Base-by-base conservation (phyloP, 2,888 invertebrate species). In the Melipona bicolor region DNA sequence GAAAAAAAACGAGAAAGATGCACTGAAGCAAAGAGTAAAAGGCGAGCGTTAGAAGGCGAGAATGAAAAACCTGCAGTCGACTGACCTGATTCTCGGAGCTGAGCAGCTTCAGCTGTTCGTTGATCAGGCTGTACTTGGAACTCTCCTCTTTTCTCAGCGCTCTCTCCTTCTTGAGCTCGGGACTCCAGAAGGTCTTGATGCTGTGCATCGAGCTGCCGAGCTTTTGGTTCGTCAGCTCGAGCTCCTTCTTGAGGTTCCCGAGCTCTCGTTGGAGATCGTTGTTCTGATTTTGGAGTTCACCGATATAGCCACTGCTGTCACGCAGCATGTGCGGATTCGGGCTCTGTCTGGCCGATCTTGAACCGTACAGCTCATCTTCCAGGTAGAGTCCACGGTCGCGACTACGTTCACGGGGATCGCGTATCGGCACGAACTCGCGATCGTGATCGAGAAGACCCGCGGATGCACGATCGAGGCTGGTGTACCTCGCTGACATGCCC, bases 171-270 rank as follows among this genome's bases (percentile, higher is more conserved):
- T 99, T 99, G 95, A 99, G 96, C 95, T 99, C 99, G 32, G 99
- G 99, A 94, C 99, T 99, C 99, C 99, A 99, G 95, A 99, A 99
- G 78, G 99, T 99, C 96, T 99, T 99, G 95, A 99, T 99, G 95
- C 99, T 99, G 95, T 99, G 99, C 99, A 99, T 99, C 93, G 98
- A 98, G 94, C 99, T 99, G 95, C 98, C 98, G 92, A 99, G 96
- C 95, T 99, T 99, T 95, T 99, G 99, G 95, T 99, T 99, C 89
- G 99, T 98, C 94, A 98, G 96, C 96, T 99, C 99, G 93, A 99
- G 96, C 94, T 99, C 99, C 94, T 98, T 98, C 95, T 98, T 98
- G 90, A 98, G 96, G 94, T 98, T 98, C 75, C 97, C 97, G 94
- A 99, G 96, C 95, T 99, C 99, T 88, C 98, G 96, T 94, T 99